Conservation (phyloP, 1,140 invertebrate genomes). For the Galendromus occidentalis region DNA sequence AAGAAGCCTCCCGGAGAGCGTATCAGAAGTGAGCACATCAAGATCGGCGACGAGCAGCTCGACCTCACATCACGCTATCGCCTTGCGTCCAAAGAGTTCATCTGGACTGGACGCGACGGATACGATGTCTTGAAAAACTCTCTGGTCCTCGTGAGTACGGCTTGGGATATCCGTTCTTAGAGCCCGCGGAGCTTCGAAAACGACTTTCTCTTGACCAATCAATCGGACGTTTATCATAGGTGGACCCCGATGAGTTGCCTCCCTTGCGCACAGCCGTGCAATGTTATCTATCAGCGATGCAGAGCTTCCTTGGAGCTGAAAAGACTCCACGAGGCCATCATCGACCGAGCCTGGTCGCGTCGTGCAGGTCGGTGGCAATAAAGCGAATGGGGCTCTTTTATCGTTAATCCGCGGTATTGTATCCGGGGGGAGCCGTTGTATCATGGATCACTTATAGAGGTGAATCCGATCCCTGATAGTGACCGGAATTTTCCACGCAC, state of each 20-base stretch:
- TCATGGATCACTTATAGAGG: no score
- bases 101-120: constrained; percentile 51
- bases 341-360: constrained; percentile 57
- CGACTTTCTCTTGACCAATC: background rate
- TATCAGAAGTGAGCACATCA: constrained; percentile 46
- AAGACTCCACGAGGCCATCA: constrained; percentile 47
- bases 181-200: background rate
- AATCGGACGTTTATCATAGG: constrained; percentile 29
- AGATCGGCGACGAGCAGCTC: constrained; percentile 62
- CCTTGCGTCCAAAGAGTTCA: constrained; percentile 58
- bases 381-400: no score
- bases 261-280: constrained; percentile 56
- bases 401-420: no score
- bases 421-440: no score
- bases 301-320: constrained; percentile 45
- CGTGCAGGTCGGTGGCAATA: constrained; percentile 36
- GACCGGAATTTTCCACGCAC: no score
- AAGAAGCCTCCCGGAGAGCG: constrained; percentile 42
- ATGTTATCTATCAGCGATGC: constrained; percentile 69
- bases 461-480: no score
- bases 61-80: constrained; percentile 44
- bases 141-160: constrained; percentile 41
- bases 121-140: constrained; percentile 53
- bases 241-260: constrained; percentile 57
- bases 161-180: background rate